Evolutionary conservation across 2,888 invertebrate species (phyloP), one percentile per base, ranked within the genome.

Genomic region (Phyllotreta striolata): DNA sequence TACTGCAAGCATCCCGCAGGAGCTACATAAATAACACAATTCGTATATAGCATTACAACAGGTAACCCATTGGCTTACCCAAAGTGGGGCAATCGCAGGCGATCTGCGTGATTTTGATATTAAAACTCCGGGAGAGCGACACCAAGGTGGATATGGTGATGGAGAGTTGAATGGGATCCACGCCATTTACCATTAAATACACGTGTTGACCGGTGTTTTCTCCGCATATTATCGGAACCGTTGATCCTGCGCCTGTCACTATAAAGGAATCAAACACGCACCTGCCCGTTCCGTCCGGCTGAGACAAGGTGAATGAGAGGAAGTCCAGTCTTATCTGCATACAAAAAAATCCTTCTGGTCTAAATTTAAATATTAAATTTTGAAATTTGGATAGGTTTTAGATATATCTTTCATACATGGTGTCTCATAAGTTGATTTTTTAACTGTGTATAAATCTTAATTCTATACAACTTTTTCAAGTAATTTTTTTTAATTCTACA

Each of bases 1-100:
- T 91, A 92, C 81, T 91, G 91, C 24, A 93, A 83, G 75, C 93
- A 93, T 39, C 92, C 92, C 61, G 88, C 86, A 0, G 93, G 92
- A 9, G 92, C 93, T 88, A 79, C 75, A 83, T 78, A 63, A 54
- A 43, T 43, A n/a, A n/a, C 12, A 5, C 10, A 43, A 6, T 43
- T 6, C 5, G 5, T 43, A n/a, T 6, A 43, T 5, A 43, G 13
- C 5, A n/a, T n/a, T n/a, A n/a, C n/a, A n/a, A n/a, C n/a, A n/a
- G n/a, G n/a, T n/a, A 46, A 46, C 13, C 13, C 34, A 47, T 14
- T 13, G 6, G 10, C 55, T 77, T 80, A 89, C 90, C 90, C 79
- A 85, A 80, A 46, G 86, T 87, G 0, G 87, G 85, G 63, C 91
- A 90, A 69, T 88, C 87, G 74, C 93, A 93, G 3, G 86, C 86